These are phyloP conservation scores for Sarcophaga caerulescens DNA, from an alignment of 2,888 invertebrate species.

Conservation along the genomic window DNA sequence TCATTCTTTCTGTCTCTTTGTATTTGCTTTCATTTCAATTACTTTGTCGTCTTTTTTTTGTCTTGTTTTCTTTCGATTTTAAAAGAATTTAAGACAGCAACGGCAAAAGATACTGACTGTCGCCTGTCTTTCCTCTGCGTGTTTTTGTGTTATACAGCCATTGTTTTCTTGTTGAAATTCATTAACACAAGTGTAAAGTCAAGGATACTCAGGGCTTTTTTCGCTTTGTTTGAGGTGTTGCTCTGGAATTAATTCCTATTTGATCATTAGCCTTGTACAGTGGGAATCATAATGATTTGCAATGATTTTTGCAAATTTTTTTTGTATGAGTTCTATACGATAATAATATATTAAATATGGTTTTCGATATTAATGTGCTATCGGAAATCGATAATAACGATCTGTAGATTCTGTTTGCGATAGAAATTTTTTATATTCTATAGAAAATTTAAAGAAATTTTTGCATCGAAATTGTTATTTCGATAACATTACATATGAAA, in stretches of 20 bases:
- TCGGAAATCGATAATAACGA: too few relatives aligned
- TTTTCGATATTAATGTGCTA: background rate
- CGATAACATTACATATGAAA: too few relatives aligned
- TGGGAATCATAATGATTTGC: background rate
- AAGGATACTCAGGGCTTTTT: background rate
- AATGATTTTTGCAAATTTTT: background rate
- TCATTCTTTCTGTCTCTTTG: background rate
- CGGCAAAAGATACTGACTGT: background rate
- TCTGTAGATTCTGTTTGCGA: too few relatives aligned
- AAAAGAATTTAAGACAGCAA: background rate
- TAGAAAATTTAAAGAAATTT: too few relatives aligned
- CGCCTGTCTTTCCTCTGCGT: background rate
- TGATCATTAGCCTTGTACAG: background rate
- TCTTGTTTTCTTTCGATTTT: background rate
- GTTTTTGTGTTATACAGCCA: too few relatives aligned
- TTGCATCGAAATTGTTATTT: too few relatives aligned
- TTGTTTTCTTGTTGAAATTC: background rate
- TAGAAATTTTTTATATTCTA: too few relatives aligned
- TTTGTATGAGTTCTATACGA: too few relatives aligned
- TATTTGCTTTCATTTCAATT: constrained; percentile 9
- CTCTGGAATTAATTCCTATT: background rate
- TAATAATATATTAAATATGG: too few relatives aligned
- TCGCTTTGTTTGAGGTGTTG: background rate
- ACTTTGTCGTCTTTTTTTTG: background rate
- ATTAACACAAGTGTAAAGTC: constrained; percentile 21